Base-by-base conservation (phyloP, 2,888 invertebrate genomes). In the Trypoxylon attenuatum region DNA sequence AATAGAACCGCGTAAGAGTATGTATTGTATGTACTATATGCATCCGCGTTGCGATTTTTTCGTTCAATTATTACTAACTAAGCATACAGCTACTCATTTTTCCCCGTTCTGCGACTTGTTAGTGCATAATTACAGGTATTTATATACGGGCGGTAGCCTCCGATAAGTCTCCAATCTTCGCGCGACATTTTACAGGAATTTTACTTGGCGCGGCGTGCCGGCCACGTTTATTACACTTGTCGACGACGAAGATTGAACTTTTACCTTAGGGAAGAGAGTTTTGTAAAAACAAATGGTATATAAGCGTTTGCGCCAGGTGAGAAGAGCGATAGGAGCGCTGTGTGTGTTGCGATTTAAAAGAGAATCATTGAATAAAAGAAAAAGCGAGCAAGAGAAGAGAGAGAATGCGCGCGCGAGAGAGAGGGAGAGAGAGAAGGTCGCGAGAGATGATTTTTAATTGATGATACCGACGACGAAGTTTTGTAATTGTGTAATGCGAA, bases 231-330 rank as follows among this genome's bases (percentile, higher is more conserved):
- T 61, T 56, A 66, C 38, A 53, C 70, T 71, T 59, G 47, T 66
- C 62, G 51, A 33, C 53, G 64, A 52, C 55, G 54, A 57, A 43
- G 10, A 49, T 58, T 51, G 54, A 58, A 61, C 53, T 61, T 60
- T 60, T 71, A 63, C 57, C 63, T 46, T 54, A 49, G 42, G 56
- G 18, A n/a, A 13, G 22, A 49, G 62, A 38, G 47, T 70, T 43
- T 67, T 60, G 46, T 60, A 65, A 62, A 50, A n/a, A 39, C 39
- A 45, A 59, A 43, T 47, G 39, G 54, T 52, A 57, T 55, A 27
- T 43, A 46, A 53, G 23, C 16, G 53, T 38, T 6, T 27, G 21
- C 50, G 23, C 19, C 27, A 39, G 25, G 27, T 22, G 33, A 10
- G 19, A 2, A 10, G 23, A 45, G 25, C 21, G 45, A 45, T 13